phyloP scores from a whole-genome alignment of 2,888 invertebrate genomes.

The Diogma glabrata region DNA sequence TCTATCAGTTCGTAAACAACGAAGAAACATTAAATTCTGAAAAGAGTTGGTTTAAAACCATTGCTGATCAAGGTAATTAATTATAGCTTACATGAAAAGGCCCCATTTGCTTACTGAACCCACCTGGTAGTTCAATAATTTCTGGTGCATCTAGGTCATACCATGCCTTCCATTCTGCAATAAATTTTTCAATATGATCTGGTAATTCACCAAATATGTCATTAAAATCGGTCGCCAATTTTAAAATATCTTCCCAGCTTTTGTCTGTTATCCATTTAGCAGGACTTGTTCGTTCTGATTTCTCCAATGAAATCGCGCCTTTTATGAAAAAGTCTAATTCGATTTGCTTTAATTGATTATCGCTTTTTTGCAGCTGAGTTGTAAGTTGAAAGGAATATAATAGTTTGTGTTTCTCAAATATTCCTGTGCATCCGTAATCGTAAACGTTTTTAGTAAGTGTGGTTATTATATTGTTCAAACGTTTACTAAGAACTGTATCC shows the following conservation, averaged over 20 bases:
- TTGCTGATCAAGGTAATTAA: neutral
- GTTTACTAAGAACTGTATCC: slow-evolving; percentile 59
- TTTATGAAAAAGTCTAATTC: slow-evolving; percentile 88
- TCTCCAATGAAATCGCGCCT: slow-evolving; percentile 68
- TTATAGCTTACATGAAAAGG: slow-evolving; percentile 48
- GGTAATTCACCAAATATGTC: slow-evolving; percentile 53
- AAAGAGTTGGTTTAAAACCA: slow-evolving; percentile 23
- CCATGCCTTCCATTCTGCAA: slow-evolving; percentile 60
- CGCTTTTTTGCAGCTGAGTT: slow-evolving; percentile 65
- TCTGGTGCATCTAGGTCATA: slow-evolving; percentile 78
- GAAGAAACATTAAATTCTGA: slow-evolving; percentile 66
- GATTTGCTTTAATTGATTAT: slow-evolving; percentile 46
- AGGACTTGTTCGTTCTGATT: slow-evolving; percentile 52
- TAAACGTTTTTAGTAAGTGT: slow-evolving; percentile 81
- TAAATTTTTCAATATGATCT: slow-evolving; percentile 44
- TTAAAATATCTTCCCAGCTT: slow-evolving; percentile 76
- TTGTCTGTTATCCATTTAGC: slow-evolving; percentile 57
- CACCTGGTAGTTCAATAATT: slow-evolving; percentile 52
- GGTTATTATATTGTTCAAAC: slow-evolving; percentile 70
- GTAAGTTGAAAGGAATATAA: slow-evolving; percentile 87
- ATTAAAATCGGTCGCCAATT: slow-evolving; percentile 56
- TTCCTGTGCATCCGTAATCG: slow-evolving; percentile 83
- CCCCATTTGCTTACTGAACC: slow-evolving; percentile 50
- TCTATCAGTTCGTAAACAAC: slow-evolving; percentile 83
- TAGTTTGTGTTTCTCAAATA: slow-evolving; percentile 84